phyloP scores from a whole-genome alignment of 2,888 invertebrate species.

The Platynereis dumerilii region DNA sequence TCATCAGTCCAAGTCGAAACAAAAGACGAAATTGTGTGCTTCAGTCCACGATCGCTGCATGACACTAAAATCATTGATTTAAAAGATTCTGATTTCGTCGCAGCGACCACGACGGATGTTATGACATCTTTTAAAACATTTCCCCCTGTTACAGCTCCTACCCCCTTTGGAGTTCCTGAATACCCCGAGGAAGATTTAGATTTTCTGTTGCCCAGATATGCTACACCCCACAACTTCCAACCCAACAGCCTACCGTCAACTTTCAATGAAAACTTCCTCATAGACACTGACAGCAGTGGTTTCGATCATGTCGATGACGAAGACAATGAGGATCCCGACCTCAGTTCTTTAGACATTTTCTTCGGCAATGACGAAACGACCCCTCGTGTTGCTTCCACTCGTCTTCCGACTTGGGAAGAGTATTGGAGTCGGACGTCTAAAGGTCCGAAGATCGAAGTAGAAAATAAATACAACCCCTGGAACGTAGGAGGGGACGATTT shows the following conservation, averaged over 20 bases:
- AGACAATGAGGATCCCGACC: slow-evolving; percentile 4
- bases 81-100: slow-evolving; percentile 31
- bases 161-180: slow-evolving; percentile 7
- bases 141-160: slow-evolving; percentile 20
- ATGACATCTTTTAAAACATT: slow-evolving; percentile 16
- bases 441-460: not conserved
- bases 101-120: slow-evolving; percentile 21
- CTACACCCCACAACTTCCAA: slow-evolving; percentile 16
- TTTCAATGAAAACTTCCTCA: slow-evolving; percentile 8
- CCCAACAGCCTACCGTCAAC: slow-evolving; percentile 8
- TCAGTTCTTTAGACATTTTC: not conserved
- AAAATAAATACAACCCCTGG: not conserved
- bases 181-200: slow-evolving; percentile 15
- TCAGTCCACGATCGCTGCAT: slow-evolving; percentile 35
- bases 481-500: slow-evolving; percentile 2
- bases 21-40: slow-evolving; percentile 30
- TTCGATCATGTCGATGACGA: slow-evolving; percentile 13
- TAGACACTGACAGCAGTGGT: slow-evolving; percentile 11
- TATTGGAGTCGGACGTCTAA: slow-evolving; percentile 1
- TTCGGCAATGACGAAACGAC: not conserved
- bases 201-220: slow-evolving; percentile 9
- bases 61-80: slow-evolving; percentile 28
- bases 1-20: slow-evolving; percentile 24
- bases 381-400: not conserved
- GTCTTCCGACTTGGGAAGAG: slow-evolving; percentile 5